Conservation (phyloP, 2,113 vertebrate genomes). For the Formicarius rufipectus region DNA sequence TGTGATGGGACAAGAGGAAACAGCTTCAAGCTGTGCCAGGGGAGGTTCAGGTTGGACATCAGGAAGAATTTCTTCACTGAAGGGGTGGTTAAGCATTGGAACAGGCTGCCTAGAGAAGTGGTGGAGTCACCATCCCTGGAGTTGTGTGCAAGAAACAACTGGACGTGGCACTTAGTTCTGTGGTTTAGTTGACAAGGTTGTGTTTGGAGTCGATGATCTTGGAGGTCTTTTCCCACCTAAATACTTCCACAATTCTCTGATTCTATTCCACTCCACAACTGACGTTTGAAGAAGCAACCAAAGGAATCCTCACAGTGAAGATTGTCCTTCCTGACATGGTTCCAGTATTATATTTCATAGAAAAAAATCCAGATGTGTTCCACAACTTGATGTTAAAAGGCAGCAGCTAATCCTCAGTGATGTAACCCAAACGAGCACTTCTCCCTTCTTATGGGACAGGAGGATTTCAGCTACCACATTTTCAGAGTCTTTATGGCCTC, state of each 20-base stretch:
- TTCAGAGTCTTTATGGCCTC: neutral
- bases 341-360: neutral
- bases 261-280: neutral
- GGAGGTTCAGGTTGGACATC: neutral
- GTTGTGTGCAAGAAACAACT: neutral
- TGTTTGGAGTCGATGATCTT: neutral
- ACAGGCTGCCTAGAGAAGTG: neutral
- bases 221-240: neutral
- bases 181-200: neutral
- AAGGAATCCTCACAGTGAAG: neutral
- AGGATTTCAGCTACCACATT: neutral
- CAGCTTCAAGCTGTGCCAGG: fast-evolving
- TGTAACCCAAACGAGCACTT: neutral
- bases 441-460: neutral
- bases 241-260: neutral
- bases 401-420: neutral
- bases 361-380: neutral
- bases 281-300: neutral
- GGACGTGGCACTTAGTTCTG: neutral
- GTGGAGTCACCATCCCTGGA: neutral
- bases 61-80: neutral
- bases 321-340: neutral
- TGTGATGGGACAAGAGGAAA: neutral
- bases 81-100: neutral
- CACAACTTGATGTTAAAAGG: neutral